Evolutionary conservation across 2,797 vertebrate species (phyloP), one percentile per base, ranked within the genome.

Genomic region (Austrolebias charrua): DNA sequence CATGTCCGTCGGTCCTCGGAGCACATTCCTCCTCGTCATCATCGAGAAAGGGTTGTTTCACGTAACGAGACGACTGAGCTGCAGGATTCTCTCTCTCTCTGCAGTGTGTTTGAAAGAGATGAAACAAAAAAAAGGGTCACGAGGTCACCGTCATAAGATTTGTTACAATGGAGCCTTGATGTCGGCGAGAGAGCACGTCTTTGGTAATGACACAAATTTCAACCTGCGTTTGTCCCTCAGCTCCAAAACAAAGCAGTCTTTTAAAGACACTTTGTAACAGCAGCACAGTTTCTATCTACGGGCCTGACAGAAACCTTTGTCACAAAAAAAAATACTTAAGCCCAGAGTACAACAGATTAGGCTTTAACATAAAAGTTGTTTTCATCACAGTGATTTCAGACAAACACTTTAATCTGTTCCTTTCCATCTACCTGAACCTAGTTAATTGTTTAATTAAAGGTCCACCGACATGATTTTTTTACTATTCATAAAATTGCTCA

Each of bases 41-140:
- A 82, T 79, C 82, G 82, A 82, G 80, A 75, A 78, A 49, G 16
- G 1, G 71, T 85, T 86, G 69, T 83, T 60, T 57, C 56, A 18
- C 69, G 71, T 63, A 78, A 75, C 53, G 64, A 73, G 68, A 29
- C 67, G 59, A 60, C 42, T 42, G 40, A 62, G 66, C 75, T 24
- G 54, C 63, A 38, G 33, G 59, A 64, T 73, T 72, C 61, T 86
- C 31, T 31, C 7, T 31, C 74, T 71, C 74, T 84, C 61, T 86
- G 81, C 60, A 70, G 50, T 7, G 20, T 33, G 28, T 18, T 38
- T 38, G 10, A 16, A 72, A 48, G 49, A 55, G 58, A 71, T 62
- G 49, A 78, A 80, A 69, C 55, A 51, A 68, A 72, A 69, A 67
- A 60, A 24, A 55, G 63, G 61, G 71, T 80, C 51, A 60, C 8